Base-by-base conservation (phyloP, 2,888 invertebrate genomes). In the Trichacis sp. region DNA sequence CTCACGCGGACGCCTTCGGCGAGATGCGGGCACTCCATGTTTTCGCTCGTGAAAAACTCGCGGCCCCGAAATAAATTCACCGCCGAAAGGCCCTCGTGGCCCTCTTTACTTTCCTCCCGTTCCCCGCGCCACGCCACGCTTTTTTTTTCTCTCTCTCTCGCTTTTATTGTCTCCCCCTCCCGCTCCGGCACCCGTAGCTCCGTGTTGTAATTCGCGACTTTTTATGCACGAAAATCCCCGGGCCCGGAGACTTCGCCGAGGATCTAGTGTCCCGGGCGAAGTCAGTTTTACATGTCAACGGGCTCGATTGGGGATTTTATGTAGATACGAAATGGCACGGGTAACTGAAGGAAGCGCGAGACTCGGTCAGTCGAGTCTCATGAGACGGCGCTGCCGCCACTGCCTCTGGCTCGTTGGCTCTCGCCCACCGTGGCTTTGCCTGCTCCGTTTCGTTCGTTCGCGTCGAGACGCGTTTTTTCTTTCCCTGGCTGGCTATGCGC, bases 21-120 rank as follows among this genome's bases (percentile, higher is more conserved):
- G 79, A 90, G 87, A 87, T 90, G 90, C 80, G 89, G 87, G 85
- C 90, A 90, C 87, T 90, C 90, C 90, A 90, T 91, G 83, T 87
- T 78, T 73, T 49, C 38, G 53, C 69, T 67, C 67, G 71, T 2
- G 33, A 6, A 33, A 33, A 33, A 66, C 51, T 54, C 72, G 64
- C 70, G 59, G 53, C 43, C 43, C 55, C 60, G 61, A 65, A 24
- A 24, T 5, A 24, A 24, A 3, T 24, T 24, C 8, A 5, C 50
- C 74, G 50, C 60, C 60, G 47, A 52, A 70, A 77, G 8, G 76
- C 74, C 77, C 77, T 73, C 74, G 72, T 70, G 75, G 76, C 72
- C 72, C 51, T 58, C 46, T 61, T 47, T 42, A 19, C 57, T 43
- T 24, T 14, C 33, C 46, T 57, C 51, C 64, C 58, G 50, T 24